Conservation (phyloP, 1,140 invertebrate species). For the Anoplolepis gracilipes region DNA sequence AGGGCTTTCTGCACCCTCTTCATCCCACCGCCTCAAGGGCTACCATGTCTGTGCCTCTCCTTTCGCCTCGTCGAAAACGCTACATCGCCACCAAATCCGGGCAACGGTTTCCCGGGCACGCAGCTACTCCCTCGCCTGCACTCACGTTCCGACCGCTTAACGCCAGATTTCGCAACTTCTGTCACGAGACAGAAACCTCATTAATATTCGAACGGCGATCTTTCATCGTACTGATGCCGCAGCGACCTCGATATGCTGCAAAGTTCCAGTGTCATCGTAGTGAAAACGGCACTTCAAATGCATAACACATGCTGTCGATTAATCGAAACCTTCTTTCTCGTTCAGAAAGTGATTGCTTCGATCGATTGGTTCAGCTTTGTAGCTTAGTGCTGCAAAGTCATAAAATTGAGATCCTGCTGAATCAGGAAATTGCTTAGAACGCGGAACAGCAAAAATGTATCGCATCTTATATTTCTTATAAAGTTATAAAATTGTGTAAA, state of each 20-base stretch:
- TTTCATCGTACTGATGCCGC: constrained; percentile 42
- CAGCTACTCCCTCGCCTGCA: constrained; percentile 60
- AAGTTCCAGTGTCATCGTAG: constrained; percentile 31
- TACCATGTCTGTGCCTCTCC: constrained; percentile 36
- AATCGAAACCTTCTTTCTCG: background rate
- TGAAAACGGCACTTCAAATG: constrained; percentile 36
- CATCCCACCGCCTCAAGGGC: constrained; percentile 35
- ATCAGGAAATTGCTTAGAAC: background rate
- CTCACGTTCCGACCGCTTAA: constrained; percentile 64
- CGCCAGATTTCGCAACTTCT: constrained; percentile 71
- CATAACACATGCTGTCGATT: constrained; percentile 22
- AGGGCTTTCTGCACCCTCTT: constrained; percentile 68
- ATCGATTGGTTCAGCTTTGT: constrained; percentile 15
- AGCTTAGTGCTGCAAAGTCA: background rate
- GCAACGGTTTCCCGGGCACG: constrained; percentile 75
- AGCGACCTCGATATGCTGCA: constrained; percentile 22
- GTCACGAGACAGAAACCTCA: constrained; percentile 41
- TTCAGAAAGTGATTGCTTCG: background rate
- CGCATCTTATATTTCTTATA: background rate
- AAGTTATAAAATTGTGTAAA: background rate
- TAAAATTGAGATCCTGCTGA: background rate
- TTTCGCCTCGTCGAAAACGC: constrained; percentile 63
- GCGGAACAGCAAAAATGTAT: background rate
- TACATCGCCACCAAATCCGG: constrained; percentile 73
- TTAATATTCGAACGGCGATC: constrained; percentile 71